These are phyloP conservation scores for Cryptosula pallasiana DNA, from an alignment of 2,888 invertebrate species.

Conservation along the genomic window DNA sequence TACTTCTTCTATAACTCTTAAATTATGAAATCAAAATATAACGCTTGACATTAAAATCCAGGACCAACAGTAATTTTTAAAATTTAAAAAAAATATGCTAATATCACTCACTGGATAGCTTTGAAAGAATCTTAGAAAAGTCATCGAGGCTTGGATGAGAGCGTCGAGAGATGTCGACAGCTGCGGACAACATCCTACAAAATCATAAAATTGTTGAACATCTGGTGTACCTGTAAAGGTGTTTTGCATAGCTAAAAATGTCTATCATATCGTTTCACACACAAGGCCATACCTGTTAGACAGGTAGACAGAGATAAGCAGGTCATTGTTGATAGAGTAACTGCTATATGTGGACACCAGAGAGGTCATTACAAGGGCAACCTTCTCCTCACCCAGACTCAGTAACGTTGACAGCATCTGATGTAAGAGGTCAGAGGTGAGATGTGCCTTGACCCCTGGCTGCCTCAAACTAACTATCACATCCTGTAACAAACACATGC, in stretches of 20 bases:
- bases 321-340: neutral
- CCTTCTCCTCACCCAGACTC: neutral
- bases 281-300: conserved; percentile 10
- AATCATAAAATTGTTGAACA: too few relatives aligned
- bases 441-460: neutral
- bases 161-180: neutral
- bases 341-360: neutral
- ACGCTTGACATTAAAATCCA: too few relatives aligned
- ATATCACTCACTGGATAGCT: neutral
- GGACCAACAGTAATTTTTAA: too few relatives aligned
- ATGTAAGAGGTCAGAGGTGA: neutral
- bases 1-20: too few relatives aligned
- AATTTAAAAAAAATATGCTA: too few relatives aligned
- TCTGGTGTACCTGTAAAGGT: too few relatives aligned
- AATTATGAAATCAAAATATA: too few relatives aligned
- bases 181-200: neutral
- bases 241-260: too few relatives aligned
- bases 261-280: too few relatives aligned
- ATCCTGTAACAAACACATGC: too few relatives aligned
- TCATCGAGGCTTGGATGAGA: neutral
- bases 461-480: neutral
- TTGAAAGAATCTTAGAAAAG: neutral
- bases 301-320: conserved; percentile 5
- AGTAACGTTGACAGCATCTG: neutral
- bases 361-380: neutral